Evolutionary conservation across 2,888 invertebrate species (phyloP), one percentile per base, ranked within the genome.

Genomic region (Adelognathus sp.): DNA sequence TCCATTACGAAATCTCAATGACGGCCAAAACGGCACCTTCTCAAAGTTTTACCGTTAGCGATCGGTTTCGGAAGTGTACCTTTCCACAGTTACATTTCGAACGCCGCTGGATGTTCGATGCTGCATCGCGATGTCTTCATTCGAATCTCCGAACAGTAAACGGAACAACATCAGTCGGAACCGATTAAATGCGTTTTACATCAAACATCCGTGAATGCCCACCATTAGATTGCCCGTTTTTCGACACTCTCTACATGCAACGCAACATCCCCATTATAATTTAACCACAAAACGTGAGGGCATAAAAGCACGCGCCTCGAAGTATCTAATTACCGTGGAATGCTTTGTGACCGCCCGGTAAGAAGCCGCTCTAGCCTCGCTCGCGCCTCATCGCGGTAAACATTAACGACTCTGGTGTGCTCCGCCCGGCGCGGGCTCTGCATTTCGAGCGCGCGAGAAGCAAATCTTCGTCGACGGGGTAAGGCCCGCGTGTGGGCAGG

Each of bases 291-390:
- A 61, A n/a, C n/a, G n/a, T n/a, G 6, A 29, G 21, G 24, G 36
- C 52, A 39, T 50, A 58, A 66, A 72, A 44, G 58, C 61, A 52
- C 77, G 50, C 69, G 63, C 60, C 31, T 31, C 41, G 29, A 56
- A 69, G 83, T 85, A 86, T 88, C 88, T 87, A 88, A 88, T 89
- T 88, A 88, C 83, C 82, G 82, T 81, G 85, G 86, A 88, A 89
- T 88, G 86, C 85, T 87, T 85, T 88, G 88, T 86, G 82, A 46
- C 18, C n/a, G 81, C 83, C 21, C 11, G 77, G 81, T 79, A 83
- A 83, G 84, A 85, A 85, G 85, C 87, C 86, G 87, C 86, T 74
- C 74, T 82, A 81, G 77, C 50, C 79, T 81, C 60, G 73, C 46
- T 72, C 81, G 80, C 85, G 84, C 79, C 18, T 58, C 61, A 29